Evolutionary conservation across 1,140 invertebrate genomes (phyloP).

Genomic region (Drosophila elegans): DNA sequence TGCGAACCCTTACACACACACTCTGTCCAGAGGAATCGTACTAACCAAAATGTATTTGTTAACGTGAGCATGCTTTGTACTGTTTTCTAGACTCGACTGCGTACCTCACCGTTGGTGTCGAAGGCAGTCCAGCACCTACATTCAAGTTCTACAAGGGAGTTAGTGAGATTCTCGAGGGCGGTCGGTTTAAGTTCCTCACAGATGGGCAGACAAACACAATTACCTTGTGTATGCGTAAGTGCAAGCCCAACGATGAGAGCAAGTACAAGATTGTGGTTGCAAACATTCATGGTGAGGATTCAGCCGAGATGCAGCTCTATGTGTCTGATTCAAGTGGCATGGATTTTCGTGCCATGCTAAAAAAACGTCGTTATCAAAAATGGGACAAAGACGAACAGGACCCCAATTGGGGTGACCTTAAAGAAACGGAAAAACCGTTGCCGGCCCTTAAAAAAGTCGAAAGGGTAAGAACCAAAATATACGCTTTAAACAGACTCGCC

Average conservation of each 20-base stretch:
- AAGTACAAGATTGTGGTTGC: slow-evolving; percentile 97
- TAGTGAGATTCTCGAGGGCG: slow-evolving; percentile 96
- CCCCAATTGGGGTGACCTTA: slow-evolving; percentile 96
- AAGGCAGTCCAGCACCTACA: slow-evolving; percentile 96
- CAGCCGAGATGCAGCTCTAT: slow-evolving; percentile 97
- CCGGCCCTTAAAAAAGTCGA: slow-evolving; percentile 95
- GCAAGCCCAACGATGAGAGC: slow-evolving; percentile 98
- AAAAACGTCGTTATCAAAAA: slow-evolving; percentile 98
- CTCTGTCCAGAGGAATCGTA: background rate
- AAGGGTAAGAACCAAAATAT: slow-evolving; percentile 88
- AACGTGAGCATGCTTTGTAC: slow-evolving; percentile 13
- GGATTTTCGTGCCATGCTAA: slow-evolving; percentile 99
- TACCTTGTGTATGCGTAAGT: slow-evolving; percentile 97
- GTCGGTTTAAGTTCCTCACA: slow-evolving; percentile 95
- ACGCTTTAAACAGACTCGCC: slow-evolving; percentile 5
- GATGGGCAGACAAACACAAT: slow-evolving; percentile 95
- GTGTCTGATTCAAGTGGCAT: slow-evolving; percentile 98
- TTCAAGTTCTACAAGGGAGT: slow-evolving; percentile 98
- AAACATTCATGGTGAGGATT: slow-evolving; percentile 97
- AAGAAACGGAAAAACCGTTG: slow-evolving; percentile 94
- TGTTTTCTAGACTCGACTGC: slow-evolving; percentile 91
- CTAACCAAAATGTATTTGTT: slow-evolving; percentile 36
- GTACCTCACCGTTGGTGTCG: slow-evolving; percentile 94
- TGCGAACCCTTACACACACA: background rate
- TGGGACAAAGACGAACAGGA: slow-evolving; percentile 96